Base-by-base conservation (phyloP, 2,113 vertebrate genomes). In the Oriolus oriolus region DNA sequence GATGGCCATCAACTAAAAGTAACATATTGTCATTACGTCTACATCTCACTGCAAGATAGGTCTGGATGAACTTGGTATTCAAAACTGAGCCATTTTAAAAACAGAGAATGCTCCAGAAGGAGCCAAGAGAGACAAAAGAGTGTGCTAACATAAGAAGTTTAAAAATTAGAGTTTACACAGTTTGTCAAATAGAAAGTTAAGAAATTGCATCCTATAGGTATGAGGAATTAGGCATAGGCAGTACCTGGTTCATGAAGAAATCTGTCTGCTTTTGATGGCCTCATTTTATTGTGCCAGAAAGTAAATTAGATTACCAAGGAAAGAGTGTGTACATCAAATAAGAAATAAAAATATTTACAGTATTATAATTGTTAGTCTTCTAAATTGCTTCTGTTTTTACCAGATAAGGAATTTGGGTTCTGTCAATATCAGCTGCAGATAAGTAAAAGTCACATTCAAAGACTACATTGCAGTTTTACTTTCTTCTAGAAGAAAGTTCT, bases 101-200 rank as follows among this genome's bases (percentile, higher is more conserved):
- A 37, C 4, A 7, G 27, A 84, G 16, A 71, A 73, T 7, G 23
- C 42, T 89, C 9, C 33, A 79, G 30, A 50, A 85, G 16, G 19
- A 86, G 5, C 4, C 33, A 69, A 49, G 63, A 63, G 24, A 53
- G 6, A 26, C 0, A 1, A 59, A 50, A 70, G 30, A 37, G 1
- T 5, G 1, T 54, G 28, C 11, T 63, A 54, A 39, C 8, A 20
- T 16, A 47, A 63, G 22, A 90, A 75, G 7, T 0, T 50, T 17
- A 6, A 82, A 41, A 78, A 82, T 45, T 45, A 49, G 15, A 57
- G 2, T 76, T 87, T 39, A 37, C 7, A 26, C 10, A 22, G 10
- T n/a, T 95, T 28, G 45, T 79, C 17, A 85, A 49, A 69, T 15
- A 52, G 24, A 56, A 77, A 69, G 8, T 35, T 82, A 74, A 84